Evolutionary conservation across 2,797 vertebrate species (phyloP), one percentile per base, ranked within the genome.

Genomic region (Borostomias antarcticus): DNA sequence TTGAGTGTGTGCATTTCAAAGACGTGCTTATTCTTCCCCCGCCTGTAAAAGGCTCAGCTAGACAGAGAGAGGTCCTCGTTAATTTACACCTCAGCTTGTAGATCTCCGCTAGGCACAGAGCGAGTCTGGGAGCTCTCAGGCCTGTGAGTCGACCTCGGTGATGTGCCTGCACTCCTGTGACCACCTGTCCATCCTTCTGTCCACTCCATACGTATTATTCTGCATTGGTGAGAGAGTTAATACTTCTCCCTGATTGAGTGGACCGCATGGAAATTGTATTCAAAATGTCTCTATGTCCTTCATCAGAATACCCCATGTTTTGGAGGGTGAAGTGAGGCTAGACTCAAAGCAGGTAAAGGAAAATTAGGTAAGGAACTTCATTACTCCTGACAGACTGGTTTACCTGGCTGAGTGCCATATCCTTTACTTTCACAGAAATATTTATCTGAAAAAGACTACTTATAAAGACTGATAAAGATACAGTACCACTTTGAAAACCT

Each of bases 111-210:
- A 65, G 73, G 72, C 76, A 72, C 37, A 0, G 52, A 50, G 69
- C 70, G 47, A 71, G 75, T 80, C 69, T 13, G 59, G 69, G 77
- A 62, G 60, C 65, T 68, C 79, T 85, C 62, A 69, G 73, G 78
- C 82, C 70, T 80, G 68, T 74, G 58, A 66, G 67, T 79, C 81
- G 64, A 81, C 64, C 76, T 70, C 70, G 58, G 66, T 75, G 67
- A 67, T 68, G 68, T 58, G 64, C 56, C 52, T 17, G 43, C 47
- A 43, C 7, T 1, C 47, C 47, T n/a, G 1, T 72, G 54, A 70
- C 43, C 72, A 72, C 64, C 57, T 33, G 68, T 48, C 59, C 40
- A 45, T 53, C 53, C 63, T n/a, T 70, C 72, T 74, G 21, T 73
- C 64, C 50, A n/a, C 19, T 29, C 56, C 4, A 1, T 29, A 63